Conservation (phyloP, 2,113 vertebrate species). For the Haemorhous mexicanus region DNA sequence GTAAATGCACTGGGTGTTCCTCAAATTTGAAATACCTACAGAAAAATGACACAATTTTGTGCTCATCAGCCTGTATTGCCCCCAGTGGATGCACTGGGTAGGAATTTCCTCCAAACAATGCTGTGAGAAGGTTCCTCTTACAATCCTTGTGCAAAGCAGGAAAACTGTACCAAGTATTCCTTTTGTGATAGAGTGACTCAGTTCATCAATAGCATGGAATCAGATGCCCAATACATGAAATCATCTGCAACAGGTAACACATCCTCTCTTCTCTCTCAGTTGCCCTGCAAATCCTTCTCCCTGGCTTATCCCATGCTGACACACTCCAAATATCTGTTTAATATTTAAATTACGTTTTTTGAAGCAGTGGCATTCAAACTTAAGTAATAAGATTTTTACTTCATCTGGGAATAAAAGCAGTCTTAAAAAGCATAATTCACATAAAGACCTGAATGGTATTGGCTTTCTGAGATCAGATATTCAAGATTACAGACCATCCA, state of each 20-base stretch:
- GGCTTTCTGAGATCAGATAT: neutral
- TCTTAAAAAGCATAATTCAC: neutral
- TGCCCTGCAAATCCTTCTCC: neutral
- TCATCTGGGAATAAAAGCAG: neutral
- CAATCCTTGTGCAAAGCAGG: neutral
- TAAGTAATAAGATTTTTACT: neutral
- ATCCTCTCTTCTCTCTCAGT: neutral
- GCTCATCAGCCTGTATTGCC: neutral
- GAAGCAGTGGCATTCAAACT: neutral
- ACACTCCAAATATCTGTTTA: neutral
- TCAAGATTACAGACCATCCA: neutral
- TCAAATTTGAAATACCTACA: neutral
- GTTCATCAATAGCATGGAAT: neutral
- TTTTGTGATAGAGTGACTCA: neutral
- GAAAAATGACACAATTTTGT: neutral
- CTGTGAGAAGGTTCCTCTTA: neutral
- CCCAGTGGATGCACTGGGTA: neutral
- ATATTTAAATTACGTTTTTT: neutral
- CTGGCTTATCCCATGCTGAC: neutral
- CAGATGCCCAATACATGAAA: neutral
- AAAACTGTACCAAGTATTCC: neutral
- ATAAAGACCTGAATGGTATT: neutral
- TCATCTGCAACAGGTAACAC: neutral
- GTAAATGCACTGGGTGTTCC: neutral
- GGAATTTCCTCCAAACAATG: neutral